Percentiles rank a stretch among this genome's conserved stretches.
These are phyloP conservation scores for Melopsittacus undulatus DNA, from an alignment of 2,797 vertebrate genomes.

Conservation along the genomic window DNA sequence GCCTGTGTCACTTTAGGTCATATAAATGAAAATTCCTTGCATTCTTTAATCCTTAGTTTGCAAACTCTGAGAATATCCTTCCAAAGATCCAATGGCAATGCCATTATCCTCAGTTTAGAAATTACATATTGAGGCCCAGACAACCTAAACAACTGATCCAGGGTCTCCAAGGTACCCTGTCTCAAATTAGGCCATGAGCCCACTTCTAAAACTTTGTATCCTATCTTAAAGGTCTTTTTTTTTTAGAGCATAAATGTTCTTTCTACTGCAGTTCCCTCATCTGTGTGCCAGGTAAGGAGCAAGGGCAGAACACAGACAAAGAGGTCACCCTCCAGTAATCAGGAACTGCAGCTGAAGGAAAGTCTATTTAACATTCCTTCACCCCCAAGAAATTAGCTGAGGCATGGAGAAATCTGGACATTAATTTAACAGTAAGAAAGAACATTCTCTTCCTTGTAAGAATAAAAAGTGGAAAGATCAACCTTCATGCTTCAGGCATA, in stretches of 20 bases:
- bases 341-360: neutral
- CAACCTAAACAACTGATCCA: neutral
- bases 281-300: neutral
- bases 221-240: neutral
- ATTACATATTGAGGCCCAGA: neutral
- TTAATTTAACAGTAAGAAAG: constrained; percentile 12
- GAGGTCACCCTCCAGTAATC: neutral
- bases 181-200: neutral
- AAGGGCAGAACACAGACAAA: neutral
- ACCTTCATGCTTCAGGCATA: neutral
- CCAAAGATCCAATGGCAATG: neutral
- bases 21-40: neutral
- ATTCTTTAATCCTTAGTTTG: neutral
- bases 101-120: neutral
- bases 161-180: neutral
- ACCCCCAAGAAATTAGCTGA: neutral
- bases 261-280: neutral
- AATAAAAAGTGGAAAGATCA: neutral
- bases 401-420: neutral
- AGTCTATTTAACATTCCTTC: neutral
- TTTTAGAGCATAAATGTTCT: neutral
- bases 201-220: neutral
- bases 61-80: neutral
- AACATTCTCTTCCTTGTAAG: neutral
- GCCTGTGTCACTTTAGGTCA: neutral